Evolutionary conservation across 2,797 vertebrate genomes (phyloP), one percentile per base, ranked within the genome.

Genomic region (Phalloptychus januarius): DNA sequence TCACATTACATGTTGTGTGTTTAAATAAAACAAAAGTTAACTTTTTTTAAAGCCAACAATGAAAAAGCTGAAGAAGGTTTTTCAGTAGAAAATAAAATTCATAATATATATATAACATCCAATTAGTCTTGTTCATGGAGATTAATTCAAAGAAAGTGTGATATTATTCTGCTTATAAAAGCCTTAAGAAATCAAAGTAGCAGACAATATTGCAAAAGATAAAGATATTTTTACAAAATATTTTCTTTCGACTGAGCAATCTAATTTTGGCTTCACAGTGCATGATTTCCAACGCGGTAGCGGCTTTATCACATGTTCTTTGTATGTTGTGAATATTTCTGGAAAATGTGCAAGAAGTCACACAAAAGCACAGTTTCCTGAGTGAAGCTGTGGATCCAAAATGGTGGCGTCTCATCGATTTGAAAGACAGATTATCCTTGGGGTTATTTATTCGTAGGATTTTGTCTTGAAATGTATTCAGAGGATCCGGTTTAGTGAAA

Each of bases 301-400:
- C 36, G 3, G 7, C 63, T 38, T 10, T 52, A 23, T 61, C 15
- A 1, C 28, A 13, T 18, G 5, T 63, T 25, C 3, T 65, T 40
- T 38, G 36, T 40, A 65, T 61, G 20, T 61, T 33, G 12, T 16
- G 13, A 61, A 31, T 31, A 61, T 36, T 38, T 36, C 15, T 0
- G 2, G n/a, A 42, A 70, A 13, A 42, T 13, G 67, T 8, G 28
- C 15, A 31, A 33, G 31, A 18, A 8, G 33, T 65, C 63, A 23
- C 33, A 40, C 63, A 52, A 48, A 89, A 84, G 65, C 76, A 72
- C n/a, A 38, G 4, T 44, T 54, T 15, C 18, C 71, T 72, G 45
- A 46, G 12, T 52, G 70, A 83, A 69, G 18, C 82, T 80, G 74
- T 25, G 28, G 67, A 85, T 79, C 75, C 83, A 85, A 80, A 81